Percentiles rank a stretch among this genome's conserved stretches.
phyloP scores from a whole-genome alignment of 2,113 vertebrate species.

The Caranx ignobilis region DNA sequence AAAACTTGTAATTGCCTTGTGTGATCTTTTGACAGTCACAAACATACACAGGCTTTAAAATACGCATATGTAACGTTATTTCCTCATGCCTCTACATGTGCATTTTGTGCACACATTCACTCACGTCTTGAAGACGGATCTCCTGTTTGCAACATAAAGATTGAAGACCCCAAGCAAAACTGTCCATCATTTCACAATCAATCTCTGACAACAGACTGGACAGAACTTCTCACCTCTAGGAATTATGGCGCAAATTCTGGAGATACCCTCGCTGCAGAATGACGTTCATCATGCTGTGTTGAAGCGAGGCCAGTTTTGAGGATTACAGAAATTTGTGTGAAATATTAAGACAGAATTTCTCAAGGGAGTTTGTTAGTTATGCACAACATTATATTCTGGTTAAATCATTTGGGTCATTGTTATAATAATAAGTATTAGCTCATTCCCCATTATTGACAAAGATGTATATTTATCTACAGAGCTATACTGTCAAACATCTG shows the following conservation, averaged over 20 bases:
- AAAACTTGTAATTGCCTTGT: neutral
- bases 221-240: constrained; percentile 26
- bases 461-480: neutral
- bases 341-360: constrained; percentile 21
- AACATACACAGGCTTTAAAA: neutral
- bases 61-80: neutral
- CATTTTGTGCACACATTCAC: constrained; percentile 16
- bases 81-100: constrained; percentile 25
- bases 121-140: constrained; percentile 16
- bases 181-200: constrained; percentile 12
- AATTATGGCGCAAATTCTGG: constrained; percentile 35
- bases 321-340: neutral
- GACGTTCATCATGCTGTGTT: neutral
- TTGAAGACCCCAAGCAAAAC: constrained; percentile 30
- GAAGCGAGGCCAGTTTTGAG: constrained; percentile 1
- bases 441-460: neutral
- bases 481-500: neutral
- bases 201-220: constrained; percentile 16
- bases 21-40: neutral
- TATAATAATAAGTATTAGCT: neutral
- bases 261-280: constrained; percentile 2
- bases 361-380: neutral
- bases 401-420: neutral
- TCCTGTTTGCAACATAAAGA: constrained; percentile 14
- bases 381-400: neutral